Percentiles rank a stretch among this genome's conserved stretches.
Evolutionary conservation across 2,888 invertebrate genomes (phyloP).

Genomic region (Brenthis ino): DNA sequence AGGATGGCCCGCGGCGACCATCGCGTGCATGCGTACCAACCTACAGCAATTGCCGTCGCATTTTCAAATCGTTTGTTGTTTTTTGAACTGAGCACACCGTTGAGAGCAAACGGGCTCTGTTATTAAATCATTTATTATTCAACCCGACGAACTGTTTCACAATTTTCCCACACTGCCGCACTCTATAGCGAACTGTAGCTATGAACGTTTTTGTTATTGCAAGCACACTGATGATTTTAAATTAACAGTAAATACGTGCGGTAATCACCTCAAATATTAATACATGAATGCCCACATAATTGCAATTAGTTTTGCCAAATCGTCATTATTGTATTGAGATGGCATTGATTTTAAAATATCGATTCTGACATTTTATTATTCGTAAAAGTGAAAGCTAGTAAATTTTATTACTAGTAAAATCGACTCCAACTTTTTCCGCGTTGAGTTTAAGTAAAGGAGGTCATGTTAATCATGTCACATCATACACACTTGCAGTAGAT

Average conservation of each 20-base stretch:
- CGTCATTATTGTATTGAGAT: slow-evolving; percentile 16
- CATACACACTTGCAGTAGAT: too few relatives aligned
- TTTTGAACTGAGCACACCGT: slow-evolving; percentile 70
- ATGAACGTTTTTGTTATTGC: slow-evolving; percentile 39
- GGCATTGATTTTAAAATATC: slow-evolving; percentile 5
- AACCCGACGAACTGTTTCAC: slow-evolving; percentile 78
- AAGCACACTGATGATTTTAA: slow-evolving; percentile 36
- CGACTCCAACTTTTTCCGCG: too few relatives aligned
- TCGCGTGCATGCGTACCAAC: slow-evolving; percentile 49
- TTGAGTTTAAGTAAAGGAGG: too few relatives aligned
- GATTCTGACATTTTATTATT: background rate
- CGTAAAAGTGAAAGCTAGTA: too few relatives aligned
- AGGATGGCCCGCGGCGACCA: slow-evolving; percentile 49
- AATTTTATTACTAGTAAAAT: too few relatives aligned
- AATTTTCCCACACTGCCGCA: slow-evolving; percentile 71
- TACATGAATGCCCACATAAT: slow-evolving; percentile 26
- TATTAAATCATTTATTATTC: slow-evolving; percentile 83
- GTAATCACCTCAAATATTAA: slow-evolving; percentile 30
- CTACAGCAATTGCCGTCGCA: slow-evolving; percentile 57
- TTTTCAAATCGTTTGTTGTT: slow-evolving; percentile 78
- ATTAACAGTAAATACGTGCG: slow-evolving; percentile 35
- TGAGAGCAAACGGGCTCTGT: slow-evolving; percentile 77
- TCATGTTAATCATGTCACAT: background rate
- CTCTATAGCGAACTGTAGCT: slow-evolving; percentile 34
- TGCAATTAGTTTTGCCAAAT: slow-evolving; percentile 34